Evolutionary conservation across 2,888 invertebrate genomes (phyloP), one percentile per base, ranked within the genome.

Genomic region (Lamproptera curius): DNA sequence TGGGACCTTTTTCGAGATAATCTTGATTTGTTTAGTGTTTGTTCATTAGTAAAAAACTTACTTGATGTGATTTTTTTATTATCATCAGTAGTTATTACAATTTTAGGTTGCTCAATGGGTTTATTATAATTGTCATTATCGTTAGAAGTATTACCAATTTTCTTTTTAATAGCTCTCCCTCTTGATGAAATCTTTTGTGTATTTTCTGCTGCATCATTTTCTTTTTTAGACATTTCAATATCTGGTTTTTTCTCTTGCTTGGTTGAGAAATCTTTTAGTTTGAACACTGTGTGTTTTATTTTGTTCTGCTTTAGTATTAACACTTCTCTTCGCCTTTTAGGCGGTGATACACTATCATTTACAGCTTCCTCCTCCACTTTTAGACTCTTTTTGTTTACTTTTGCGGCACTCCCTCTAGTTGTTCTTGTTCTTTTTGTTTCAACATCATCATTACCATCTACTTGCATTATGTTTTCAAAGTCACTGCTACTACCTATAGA

Each of bases 371-470:
- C 54, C 13, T 63, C 63, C 40, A 51, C 52, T 26, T 49, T 56
- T 43, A 42, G 37, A 42, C 53, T 58, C 44, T 60, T 65, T 41
- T 62, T 62, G 38, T 49, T 43, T 56, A 59, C 66, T 48, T 66
- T 73, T 11, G 56, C 42, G 54, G 69, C 62, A 42, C 53, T 48
- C 31, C 56, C 55, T 59, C 70, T 76, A 11, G 66, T 62, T 46
- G 57, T 63, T 49, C 71, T 68, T 16, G 62, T 68, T 59, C 62
- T 73, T 10, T 53, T 42, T 42, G 53, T 46, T 4, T 6, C 14
- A n/a, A 51, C 39, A 52, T 86, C 84, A 64, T 78, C 63, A 65
- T 65, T 77, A 13, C 80, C 79, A 72, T 81, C 79, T 39, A 82
- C 28, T 60, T 80, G 78, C 58, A 73, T 64, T 16, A 83, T 77